Conservation (phyloP, 1,140 invertebrate species). For the Caenorhabditis latens region DNA sequence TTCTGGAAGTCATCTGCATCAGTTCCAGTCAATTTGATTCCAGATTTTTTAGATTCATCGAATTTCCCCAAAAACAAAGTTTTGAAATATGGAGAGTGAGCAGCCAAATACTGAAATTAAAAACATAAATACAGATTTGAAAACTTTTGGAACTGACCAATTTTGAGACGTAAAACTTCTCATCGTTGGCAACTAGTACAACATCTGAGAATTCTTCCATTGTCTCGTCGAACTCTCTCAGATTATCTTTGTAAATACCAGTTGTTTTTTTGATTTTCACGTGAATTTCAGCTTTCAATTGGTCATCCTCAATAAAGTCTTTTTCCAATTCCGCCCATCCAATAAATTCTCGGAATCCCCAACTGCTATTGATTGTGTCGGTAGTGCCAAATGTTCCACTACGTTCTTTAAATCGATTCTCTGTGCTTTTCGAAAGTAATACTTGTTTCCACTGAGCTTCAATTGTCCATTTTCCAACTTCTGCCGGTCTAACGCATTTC, state of each 20-base stretch:
- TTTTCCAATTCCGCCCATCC: too few relatives aligned
- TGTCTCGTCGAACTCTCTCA: not conserved
- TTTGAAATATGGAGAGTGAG: not conserved
- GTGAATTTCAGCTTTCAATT: not conserved
- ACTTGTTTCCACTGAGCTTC: too few relatives aligned
- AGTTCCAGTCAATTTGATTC: not conserved
- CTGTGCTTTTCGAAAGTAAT: too few relatives aligned
- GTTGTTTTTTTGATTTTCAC: not conserved
- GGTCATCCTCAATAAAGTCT: too few relatives aligned
- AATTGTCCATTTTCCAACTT: too few relatives aligned
- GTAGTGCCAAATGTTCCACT: too few relatives aligned
- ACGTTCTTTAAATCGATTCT: too few relatives aligned
- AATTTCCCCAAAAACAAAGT: not conserved
- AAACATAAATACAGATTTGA: not conserved
- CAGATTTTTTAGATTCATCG: not conserved
- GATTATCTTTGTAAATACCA: not conserved
- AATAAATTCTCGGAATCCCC: too few relatives aligned
- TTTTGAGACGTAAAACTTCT: not conserved
- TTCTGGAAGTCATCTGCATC: not conserved
- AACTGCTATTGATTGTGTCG: too few relatives aligned
- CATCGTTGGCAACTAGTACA: not conserved
- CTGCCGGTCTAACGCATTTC: too few relatives aligned
- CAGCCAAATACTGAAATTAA: not conserved
- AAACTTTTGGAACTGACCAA: not conserved
- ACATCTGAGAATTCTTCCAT: not conserved